Evolutionary conservation across 2,888 invertebrate species (phyloP), one percentile per base, ranked within the genome.

Genomic region (Dryadula phaetusa): DNA sequence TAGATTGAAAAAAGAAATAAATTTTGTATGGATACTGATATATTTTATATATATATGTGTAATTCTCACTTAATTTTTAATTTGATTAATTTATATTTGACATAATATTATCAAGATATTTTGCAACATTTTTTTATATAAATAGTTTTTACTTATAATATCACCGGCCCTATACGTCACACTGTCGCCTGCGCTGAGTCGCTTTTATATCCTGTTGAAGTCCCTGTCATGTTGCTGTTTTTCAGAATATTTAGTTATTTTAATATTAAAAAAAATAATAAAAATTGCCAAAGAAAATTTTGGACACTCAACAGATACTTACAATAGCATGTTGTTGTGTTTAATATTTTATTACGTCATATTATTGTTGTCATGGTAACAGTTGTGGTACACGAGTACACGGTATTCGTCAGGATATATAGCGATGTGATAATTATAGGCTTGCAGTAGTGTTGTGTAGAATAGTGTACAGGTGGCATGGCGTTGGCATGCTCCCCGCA

Each of bases 401-500:
- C 42, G 37, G 14, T 52, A 77, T 82, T 79, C 77, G 78, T 72
- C 84, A 82, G 82, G 79, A 81, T 80, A 74, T 53, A 68, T 28
- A 63, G 68, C 60, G 66, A 62, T 49, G 46, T 54, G 49, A 63
- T 16, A 28, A 52, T 28, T 28, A 52, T 46, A 54, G 28, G 85
- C 78, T 80, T 75, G 80, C 73, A 71, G 82, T 85, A 82, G 79
- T 77, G 70, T 70, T 79, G 73, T 68, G 78, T 80, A 79, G 78
- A 70, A 75, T 83, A 83, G 81, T 83, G 82, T 85, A 82, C 77
- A 87, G 83, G 81, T 85, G 88, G 90, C 88, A 90, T 90, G 91
- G 91, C 90, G 88, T 76, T 87, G 81, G 92, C 92, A 92, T 91
- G 92, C 82, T 83, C 74, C 86, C 90, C 83, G 87, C 87, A 85